These are phyloP conservation scores for Labeo catla DNA, from an alignment of 2,113 vertebrate genomes.

Conservation along the genomic window DNA sequence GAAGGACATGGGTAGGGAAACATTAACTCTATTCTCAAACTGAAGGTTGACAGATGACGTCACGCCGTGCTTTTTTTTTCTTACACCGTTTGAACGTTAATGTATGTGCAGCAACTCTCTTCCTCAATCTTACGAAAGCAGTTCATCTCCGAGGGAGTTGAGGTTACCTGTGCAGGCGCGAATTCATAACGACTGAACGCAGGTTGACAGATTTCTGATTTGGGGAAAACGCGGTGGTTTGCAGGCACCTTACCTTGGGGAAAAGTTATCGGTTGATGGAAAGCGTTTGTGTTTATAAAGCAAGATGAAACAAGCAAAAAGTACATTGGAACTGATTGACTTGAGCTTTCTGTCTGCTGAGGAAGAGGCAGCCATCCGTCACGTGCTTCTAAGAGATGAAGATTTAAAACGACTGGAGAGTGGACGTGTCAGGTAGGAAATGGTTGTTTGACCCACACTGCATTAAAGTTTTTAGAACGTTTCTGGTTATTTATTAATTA, in stretches of 20 bases:
- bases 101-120: not conserved
- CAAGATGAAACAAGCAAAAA: slow-evolving; percentile 53
- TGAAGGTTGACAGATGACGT: slow-evolving; percentile 24
- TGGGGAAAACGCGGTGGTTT: not conserved
- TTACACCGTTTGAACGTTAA: not conserved
- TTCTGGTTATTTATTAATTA: too few relatives aligned
- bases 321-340: slow-evolving; percentile 57
- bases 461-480: not conserved
- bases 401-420: slow-evolving; percentile 58
- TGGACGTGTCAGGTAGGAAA: slow-evolving; percentile 61
- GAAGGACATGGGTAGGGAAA: slow-evolving; percentile 22
- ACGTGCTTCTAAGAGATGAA: slow-evolving; percentile 65
- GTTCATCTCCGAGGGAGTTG: not conserved
- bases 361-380: slow-evolving; percentile 60
- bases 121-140: not conserved
- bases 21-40: slow-evolving; percentile 4
- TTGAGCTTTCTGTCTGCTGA: slow-evolving; percentile 64
- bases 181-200: not conserved
- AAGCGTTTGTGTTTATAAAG: not conserved
- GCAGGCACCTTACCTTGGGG: not conserved
- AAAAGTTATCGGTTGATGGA: not conserved
- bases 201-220: not conserved
- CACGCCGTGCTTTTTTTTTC: not conserved
- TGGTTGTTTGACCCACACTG: not conserved
- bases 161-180: not conserved